Evolutionary conservation across 2,113 vertebrate genomes (phyloP), one percentile per base, ranked within the genome.

Genomic region (Caracal caracal): DNA sequence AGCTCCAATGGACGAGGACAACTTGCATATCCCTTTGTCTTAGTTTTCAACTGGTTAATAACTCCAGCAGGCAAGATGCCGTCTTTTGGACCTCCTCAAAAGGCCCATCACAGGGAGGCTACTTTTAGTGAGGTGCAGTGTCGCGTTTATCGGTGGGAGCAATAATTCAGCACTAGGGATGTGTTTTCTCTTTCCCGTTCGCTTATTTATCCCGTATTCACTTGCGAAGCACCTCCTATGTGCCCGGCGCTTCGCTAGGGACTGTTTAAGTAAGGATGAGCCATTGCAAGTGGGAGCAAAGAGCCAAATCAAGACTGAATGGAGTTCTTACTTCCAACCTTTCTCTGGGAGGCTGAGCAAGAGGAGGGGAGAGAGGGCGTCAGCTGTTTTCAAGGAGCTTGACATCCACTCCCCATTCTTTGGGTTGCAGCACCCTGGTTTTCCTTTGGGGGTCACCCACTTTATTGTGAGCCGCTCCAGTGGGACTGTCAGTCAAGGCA

Each of bases 21-120:
- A 10, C 33, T 47, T 51, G 83, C 33, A 28, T 26, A 2, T 15
- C 19, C 56, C 56, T 81, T 53, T 11, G 33, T 35, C 37, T 47
- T 61, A 10, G 35, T 71, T 73, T 35, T 47, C 59, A 30, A 0
- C n/a, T 59, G 24, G 6, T 19, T 12, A 17, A 73, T 84, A 66
- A 30, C 10, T 43, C 20, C 0, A 6, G 22, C 53, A 53, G 7
- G 13, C 66, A 28, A 76, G 9, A 24, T 3, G 2, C 12, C 10
- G 2, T 28, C 40, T 40, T 33, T 40, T 16, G 33, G 16, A 33
- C 7, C 47, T 6, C 40, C 20, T 53, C 26, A 49, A 59, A 47
- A 37, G 28, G 33, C 20, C 61, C 70, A 17, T 1, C 3, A 7
- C 33, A 24, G 37, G 40, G 73, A 70, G 11, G 26, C 28, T 20